phyloP scores from a whole-genome alignment of 2,113 vertebrate genomes.

The Vulpes vulpes region DNA sequence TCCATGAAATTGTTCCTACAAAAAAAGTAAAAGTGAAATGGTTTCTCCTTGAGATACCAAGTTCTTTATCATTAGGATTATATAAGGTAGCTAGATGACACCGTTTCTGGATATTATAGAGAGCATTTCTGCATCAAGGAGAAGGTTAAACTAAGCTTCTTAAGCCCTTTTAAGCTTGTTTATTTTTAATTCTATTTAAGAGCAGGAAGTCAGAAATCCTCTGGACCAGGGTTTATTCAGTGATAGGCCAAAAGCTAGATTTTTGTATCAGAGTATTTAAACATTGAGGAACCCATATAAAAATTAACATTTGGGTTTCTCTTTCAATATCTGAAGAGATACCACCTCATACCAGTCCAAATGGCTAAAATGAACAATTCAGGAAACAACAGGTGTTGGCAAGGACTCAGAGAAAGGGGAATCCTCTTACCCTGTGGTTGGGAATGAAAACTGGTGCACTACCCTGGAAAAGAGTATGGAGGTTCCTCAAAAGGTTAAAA shows the following conservation, averaged over 20 bases:
- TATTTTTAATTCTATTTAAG: neutral
- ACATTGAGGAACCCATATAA: neutral
- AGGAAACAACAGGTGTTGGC: neutral
- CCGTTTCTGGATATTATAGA: neutral
- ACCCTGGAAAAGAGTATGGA: neutral
- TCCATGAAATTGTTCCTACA: neutral
- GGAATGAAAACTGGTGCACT: neutral
- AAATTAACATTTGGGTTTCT: neutral
- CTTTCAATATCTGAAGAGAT: neutral
- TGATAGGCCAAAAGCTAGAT: neutral
- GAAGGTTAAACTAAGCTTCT: neutral
- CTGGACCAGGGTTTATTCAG: neutral
- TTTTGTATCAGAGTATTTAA: neutral
- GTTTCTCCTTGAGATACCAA: neutral
- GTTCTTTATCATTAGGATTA: neutral
- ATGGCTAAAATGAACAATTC: neutral
- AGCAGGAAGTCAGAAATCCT: neutral
- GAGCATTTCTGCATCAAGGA: neutral
- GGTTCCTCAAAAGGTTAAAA: neutral
- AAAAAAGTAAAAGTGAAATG: neutral
- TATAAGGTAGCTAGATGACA: neutral
- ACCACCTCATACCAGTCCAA: neutral
- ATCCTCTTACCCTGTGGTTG: neutral
- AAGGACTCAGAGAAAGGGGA: neutral
- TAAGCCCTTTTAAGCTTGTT: neutral